These are phyloP conservation scores for Physella acuta DNA, from an alignment of 1,140 invertebrate species.

Conservation along the genomic window DNA sequence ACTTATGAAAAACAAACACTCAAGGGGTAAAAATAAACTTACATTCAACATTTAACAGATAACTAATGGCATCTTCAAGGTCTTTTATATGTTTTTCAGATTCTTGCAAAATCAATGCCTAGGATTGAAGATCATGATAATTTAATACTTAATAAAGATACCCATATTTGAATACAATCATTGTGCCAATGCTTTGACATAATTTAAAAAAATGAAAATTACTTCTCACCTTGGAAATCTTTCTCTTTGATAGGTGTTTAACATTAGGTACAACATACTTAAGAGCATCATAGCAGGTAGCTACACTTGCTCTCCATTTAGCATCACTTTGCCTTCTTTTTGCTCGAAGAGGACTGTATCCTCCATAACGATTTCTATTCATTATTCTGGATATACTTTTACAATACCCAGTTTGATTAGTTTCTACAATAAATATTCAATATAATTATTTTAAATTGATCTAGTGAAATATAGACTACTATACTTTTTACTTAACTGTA, in stretches of 20 bases:
- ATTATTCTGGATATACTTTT: conserved; percentile 13
- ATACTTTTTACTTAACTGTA: too few relatives aligned
- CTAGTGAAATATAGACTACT: too few relatives aligned
- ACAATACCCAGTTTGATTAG: too few relatives aligned
- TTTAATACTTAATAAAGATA: too few relatives aligned
- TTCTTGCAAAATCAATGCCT: conserved; percentile 43
- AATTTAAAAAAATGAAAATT: too few relatives aligned
- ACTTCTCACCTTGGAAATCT: conserved; percentile 46
- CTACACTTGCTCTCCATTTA: conserved; percentile 54
- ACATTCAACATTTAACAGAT: conserved; percentile 31
- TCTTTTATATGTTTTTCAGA: conserved; percentile 41
- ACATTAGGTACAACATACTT: conserved; percentile 45
- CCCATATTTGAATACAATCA: too few relatives aligned
- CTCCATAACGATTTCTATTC: neutral
- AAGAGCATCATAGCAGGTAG: conserved; percentile 50
- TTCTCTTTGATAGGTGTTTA: conserved; percentile 41
- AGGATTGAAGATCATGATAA: conserved; percentile 18
- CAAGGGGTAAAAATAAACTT: too few relatives aligned
- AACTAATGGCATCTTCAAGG: conserved; percentile 32
- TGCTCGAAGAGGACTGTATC: conserved; percentile 31
- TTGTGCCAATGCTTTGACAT: too few relatives aligned
- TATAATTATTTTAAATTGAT: too few relatives aligned
- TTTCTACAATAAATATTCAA: too few relatives aligned
- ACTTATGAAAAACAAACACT: too few relatives aligned
- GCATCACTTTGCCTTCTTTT: conserved; percentile 52